phyloP scores from a whole-genome alignment of 1,140 invertebrate species.

The Papilio helenus region DNA sequence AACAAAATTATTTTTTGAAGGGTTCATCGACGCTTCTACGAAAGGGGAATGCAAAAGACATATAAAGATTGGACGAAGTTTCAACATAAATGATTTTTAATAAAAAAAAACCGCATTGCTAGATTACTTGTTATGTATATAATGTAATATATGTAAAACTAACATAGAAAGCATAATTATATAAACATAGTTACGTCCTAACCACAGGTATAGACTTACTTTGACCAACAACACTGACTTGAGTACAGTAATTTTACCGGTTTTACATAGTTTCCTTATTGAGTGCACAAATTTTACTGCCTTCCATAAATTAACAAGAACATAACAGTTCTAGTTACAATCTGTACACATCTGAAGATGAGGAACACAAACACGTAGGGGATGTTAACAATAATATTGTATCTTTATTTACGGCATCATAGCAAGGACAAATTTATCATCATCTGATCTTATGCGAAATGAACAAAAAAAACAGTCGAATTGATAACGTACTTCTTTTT shows the following conservation, averaged over 20 bases:
- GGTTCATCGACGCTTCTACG: background rate
- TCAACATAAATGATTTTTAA: background rate
- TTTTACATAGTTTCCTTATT: background rate
- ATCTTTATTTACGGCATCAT: no score
- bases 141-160: background rate
- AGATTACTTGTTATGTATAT: background rate
- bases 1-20: background rate
- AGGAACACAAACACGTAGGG: no score
- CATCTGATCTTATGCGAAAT: no score
- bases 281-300: background rate
- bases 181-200: slow-evolving; percentile 8
- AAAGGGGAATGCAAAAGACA: background rate
- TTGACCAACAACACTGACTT: background rate
- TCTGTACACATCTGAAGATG: no score
- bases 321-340: no score
- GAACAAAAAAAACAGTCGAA: no score
- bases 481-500: no score
- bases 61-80: background rate
- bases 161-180: background rate
- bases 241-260: slow-evolving; percentile 4
- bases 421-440: no score
- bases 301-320: no score
- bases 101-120: background rate
- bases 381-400: no score
- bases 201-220: background rate